Percentiles rank a stretch among this genome's conserved stretches.
These are phyloP conservation scores for Corbicula japonica DNA, from an alignment of 2,888 invertebrate genomes.

Conservation along the genomic window DNA sequence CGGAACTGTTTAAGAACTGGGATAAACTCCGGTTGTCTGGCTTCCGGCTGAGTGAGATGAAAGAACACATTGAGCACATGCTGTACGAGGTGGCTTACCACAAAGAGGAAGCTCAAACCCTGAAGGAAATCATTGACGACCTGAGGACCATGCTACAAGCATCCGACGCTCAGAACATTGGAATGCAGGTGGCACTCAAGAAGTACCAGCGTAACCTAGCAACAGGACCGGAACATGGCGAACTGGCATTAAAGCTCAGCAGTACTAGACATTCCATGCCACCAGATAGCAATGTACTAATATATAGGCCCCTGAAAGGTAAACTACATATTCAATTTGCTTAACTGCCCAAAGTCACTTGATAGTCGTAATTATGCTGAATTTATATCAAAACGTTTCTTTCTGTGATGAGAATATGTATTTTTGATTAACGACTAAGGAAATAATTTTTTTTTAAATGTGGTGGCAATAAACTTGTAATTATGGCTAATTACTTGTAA, in stretches of 20 bases:
- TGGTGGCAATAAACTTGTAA: no score
- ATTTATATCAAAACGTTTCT: no score
- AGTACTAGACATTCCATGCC: slow-evolving; percentile 60
- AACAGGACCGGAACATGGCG: neutral
- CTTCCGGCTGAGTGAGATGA: slow-evolving; percentile 63
- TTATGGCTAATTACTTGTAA: no score
- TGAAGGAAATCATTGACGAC: slow-evolving; percentile 67
- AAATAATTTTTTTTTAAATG: no score
- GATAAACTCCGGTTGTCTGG: slow-evolving; percentile 65
- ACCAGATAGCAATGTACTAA: slow-evolving; percentile 37
- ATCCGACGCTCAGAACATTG: slow-evolving; percentile 65
- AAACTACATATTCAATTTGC: neutral
- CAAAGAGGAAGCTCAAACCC: slow-evolving; percentile 61
- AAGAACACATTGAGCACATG: slow-evolving; percentile 63
- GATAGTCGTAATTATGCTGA: no score
- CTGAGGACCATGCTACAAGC: slow-evolving; percentile 60
- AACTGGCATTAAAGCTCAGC: neutral
- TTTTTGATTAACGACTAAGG: no score
- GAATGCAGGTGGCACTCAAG: slow-evolving; percentile 62
- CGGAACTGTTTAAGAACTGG: slow-evolving; percentile 65
- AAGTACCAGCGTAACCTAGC: slow-evolving; percentile 53
- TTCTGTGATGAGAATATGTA: no score
- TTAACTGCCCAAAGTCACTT: no score
- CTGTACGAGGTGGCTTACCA: slow-evolving; percentile 63
- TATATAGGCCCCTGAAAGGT: slow-evolving; percentile 64